Percentiles rank a stretch among this genome's conserved stretches.
phyloP scores from a whole-genome alignment of 1,140 invertebrate species.

The Chymomyza costata region DNA sequence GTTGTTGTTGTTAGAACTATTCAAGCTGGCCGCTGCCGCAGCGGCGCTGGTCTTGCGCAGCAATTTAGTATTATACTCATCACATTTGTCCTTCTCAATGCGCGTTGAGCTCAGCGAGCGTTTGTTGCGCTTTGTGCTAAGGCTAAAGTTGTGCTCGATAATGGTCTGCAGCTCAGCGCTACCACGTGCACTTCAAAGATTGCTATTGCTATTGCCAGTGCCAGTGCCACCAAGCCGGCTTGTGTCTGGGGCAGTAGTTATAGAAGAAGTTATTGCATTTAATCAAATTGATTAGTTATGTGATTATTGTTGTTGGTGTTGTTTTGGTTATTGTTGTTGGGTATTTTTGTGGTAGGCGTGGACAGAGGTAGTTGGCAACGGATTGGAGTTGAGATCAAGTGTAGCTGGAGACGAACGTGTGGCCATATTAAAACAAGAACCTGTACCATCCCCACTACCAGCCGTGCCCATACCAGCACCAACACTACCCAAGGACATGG shows the following conservation, averaged over 20 bases:
- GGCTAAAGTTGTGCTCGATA: slow-evolving; percentile 6
- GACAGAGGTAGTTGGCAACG: slow-evolving; percentile 18
- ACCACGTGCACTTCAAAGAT: neutral
- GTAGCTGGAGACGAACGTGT: slow-evolving; percentile 22
- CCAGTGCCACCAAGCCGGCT: slow-evolving; percentile 18
- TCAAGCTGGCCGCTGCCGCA: neutral
- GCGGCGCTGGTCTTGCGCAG: slow-evolving; percentile 22
- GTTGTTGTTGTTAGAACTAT: slow-evolving; percentile 19
- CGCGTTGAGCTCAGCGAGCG: slow-evolving; percentile 36
- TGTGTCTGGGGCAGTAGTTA: slow-evolving; percentile 25
- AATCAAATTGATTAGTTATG: too few species aligned
- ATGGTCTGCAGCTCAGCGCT: neutral
- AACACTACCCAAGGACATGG: neutral
- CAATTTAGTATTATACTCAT: slow-evolving; percentile 41
- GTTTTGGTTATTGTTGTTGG: too few species aligned
- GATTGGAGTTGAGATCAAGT: slow-evolving; percentile 34
- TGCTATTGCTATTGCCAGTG: slow-evolving; percentile 4
- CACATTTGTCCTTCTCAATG: slow-evolving; percentile 39
- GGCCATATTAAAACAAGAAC: too few species aligned
- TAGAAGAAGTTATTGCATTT: neutral
- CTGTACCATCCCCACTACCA: neutral
- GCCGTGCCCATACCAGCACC: neutral
- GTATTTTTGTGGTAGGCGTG: too few species aligned
- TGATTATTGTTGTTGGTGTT: neutral
- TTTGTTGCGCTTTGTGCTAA: slow-evolving; percentile 31